Percentiles rank a stretch among this genome's conserved stretches.
These are phyloP conservation scores for Hoplias malabaricus DNA, from an alignment of 2,113 vertebrate species.

Conservation along the genomic window DNA sequence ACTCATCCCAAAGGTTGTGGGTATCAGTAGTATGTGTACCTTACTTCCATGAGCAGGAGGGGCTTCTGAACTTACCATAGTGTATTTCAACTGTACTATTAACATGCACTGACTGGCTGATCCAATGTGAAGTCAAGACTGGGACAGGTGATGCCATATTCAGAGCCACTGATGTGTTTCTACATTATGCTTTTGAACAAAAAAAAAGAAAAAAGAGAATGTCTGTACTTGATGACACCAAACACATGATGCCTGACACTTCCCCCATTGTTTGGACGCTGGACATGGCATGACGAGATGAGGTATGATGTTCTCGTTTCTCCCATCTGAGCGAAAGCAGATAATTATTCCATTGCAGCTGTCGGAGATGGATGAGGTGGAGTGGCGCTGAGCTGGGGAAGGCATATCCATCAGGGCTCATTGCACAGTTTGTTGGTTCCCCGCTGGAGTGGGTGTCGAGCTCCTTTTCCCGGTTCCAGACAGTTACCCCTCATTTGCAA, in stretches of 20 bases:
- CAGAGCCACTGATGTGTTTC: too few relatives aligned
- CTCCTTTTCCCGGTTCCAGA: conserved; percentile 58
- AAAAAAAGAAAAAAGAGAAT: background rate
- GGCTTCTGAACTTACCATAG: too few relatives aligned
- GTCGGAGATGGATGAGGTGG: background rate
- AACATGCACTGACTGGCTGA: too few relatives aligned
- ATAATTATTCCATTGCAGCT: conserved; percentile 4
- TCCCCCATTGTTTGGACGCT: background rate
- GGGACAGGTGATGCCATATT: too few relatives aligned
- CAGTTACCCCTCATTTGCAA: conserved; percentile 64
- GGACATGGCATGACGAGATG: background rate
- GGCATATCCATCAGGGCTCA: conserved; percentile 46
- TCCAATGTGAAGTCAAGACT: too few relatives aligned
- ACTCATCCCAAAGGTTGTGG: too few relatives aligned
- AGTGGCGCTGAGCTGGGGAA: conserved; percentile 47
- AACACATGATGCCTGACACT: background rate
- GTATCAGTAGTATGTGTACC: too few relatives aligned
- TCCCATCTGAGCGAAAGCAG: background rate
- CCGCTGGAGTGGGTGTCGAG: conserved; percentile 52
- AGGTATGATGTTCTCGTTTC: background rate
- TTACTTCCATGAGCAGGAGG: too few relatives aligned
- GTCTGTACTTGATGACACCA: background rate
- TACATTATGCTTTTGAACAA: too few relatives aligned
- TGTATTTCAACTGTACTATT: too few relatives aligned
- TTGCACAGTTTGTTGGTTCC: conserved; percentile 55